Base-by-base conservation (phyloP, 2,888 invertebrate species). In the Oxytorus armatus region DNA sequence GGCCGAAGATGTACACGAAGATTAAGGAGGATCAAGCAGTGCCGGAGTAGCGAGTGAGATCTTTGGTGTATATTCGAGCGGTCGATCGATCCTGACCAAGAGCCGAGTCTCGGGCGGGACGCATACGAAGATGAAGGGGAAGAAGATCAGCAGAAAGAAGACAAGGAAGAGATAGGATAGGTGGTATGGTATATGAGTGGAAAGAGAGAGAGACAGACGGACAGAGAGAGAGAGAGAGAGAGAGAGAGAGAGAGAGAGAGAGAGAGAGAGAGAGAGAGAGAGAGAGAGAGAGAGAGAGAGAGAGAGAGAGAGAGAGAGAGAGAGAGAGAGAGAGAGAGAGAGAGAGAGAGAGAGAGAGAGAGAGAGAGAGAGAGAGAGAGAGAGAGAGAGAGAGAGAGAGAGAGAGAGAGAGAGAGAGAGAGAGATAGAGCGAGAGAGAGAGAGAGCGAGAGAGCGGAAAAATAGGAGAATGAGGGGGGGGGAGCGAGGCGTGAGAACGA, bases 401-500 rank as follows among this genome's bases (percentile, higher is more conserved):
- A 29, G 29, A 29, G 29, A 47, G 47, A n/a, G 47, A 47, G 14
- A 23, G 53, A 68, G 4, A 7, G 25, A 14, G 39, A 7, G 21
- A 11, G 5, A 51, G 18, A 25, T 11, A 53, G 10, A 49, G 5
- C 7, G 49, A 21, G 49, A 16, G 49, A 55, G 33, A 14, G 59
- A 55, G 66, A 77, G 81, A 66, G 63, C 51, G 53, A 53, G 68
- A n/a, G n/a, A n/a, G 16, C 53, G 42, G 55, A 69, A n/a, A n/a
- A n/a, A 8, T 1, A n/a, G n/a, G 10, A 36, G 4, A 8, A 36
- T 36, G 36, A 36, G 8, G 82, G 83, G 83, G n/a, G n/a, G n/a
- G n/a, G n/a, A n/a, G n/a, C n/a, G 86, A 87, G 87, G 86, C 85
- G 85, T 85, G 85, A 85, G 85, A 85, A 85, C 83, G 86, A 87